A percentile compares a stretch with the other conserved stretches of the same genome.
These are phyloP conservation scores for Drosophila chauvacae DNA, from an alignment of 1,140 invertebrate genomes.

Conservation along the genomic window DNA sequence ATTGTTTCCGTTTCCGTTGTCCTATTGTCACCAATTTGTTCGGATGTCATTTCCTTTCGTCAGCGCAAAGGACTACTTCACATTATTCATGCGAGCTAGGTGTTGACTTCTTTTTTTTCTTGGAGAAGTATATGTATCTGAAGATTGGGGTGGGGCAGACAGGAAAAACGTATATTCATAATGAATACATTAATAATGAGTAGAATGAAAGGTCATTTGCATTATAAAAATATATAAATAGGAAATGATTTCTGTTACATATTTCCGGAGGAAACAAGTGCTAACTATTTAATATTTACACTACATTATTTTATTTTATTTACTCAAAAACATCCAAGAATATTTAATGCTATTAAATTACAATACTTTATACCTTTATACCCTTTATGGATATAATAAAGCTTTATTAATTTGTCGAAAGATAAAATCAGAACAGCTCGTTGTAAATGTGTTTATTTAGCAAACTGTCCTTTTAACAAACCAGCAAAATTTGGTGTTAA, in stretches of 20 bases:
- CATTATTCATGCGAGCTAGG: constrained; percentile 55
- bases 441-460: neutral
- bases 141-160: neutral
- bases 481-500: neutral
- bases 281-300: neutral
- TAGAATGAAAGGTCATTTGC: neutral
- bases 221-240: neutral
- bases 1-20: constrained; percentile 42
- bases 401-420: neutral
- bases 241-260: neutral
- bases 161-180: neutral
- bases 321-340: neutral
- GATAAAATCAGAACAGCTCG: neutral
- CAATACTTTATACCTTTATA: neutral
- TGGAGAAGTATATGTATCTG: constrained; percentile 37
- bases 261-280: neutral
- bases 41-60: constrained; percentile 17
- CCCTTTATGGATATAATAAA: neutral
- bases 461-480: neutral
- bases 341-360: neutral
- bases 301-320: neutral
- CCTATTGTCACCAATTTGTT: constrained; percentile 49
- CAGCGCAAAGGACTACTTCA: constrained; percentile 2
- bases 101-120: constrained; percentile 46
- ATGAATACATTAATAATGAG: neutral